These are phyloP conservation scores for Lepus europaeus DNA, from an alignment of 2,113 vertebrate genomes.

Conservation along the genomic window DNA sequence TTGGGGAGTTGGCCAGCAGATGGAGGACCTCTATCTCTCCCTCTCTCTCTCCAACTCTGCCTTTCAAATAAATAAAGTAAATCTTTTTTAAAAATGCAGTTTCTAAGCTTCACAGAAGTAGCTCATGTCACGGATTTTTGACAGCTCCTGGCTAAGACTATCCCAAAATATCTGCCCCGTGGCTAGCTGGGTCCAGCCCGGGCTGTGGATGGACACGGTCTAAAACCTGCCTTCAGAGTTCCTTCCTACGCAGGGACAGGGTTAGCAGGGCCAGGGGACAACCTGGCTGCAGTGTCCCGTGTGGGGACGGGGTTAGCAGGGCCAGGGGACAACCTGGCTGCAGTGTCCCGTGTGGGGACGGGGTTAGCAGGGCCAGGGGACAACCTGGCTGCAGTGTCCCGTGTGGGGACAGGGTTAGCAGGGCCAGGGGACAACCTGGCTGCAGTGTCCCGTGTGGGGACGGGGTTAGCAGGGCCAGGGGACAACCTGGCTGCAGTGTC, in stretches of 20 bases:
- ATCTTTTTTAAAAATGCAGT: neutral
- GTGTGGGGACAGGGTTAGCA: neutral
- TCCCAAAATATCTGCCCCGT: neutral
- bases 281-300: neutral
- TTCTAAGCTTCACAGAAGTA: neutral
- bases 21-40: too few relatives aligned
- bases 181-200: neutral
- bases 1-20: too few relatives aligned
- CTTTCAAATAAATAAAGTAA: too few relatives aligned
- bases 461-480: too few relatives aligned
- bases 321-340: neutral
- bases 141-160: neutral
- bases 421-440: neutral
- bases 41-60: too few relatives aligned
- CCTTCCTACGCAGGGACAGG: too few relatives aligned
- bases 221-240: neutral
- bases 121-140: neutral
- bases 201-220: too few relatives aligned
- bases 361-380: neutral
- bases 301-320: neutral
- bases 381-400: neutral
- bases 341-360: too few relatives aligned
- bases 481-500: neutral
- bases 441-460: too few relatives aligned
- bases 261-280: neutral